Evolutionary conservation across 30 jellyfish, hydroid and myxozoan genomes (phyloP).

Genomic region (Cassiopea andromeda): DNA sequence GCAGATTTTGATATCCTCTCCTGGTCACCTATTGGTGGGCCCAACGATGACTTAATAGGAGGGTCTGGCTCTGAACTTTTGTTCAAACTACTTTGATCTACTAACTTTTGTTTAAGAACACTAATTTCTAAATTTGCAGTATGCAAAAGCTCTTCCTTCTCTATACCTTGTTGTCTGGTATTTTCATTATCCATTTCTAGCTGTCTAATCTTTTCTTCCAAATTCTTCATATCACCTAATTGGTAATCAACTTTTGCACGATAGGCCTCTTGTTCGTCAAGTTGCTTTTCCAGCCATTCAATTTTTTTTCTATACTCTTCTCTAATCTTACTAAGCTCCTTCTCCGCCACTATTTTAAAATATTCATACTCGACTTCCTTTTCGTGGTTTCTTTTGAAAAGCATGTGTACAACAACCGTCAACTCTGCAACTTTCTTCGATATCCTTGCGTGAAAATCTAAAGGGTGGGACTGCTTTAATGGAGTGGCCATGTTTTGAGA

Average conservation of each 20-base stretch:
- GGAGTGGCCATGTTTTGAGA: conserved; percentile 4
- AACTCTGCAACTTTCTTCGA: conserved; percentile 76
- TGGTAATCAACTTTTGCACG: conserved; percentile 57
- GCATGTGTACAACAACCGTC: conserved; percentile 72
- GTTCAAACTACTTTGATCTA: conserved; percentile 6
- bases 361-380: conserved; percentile 65
- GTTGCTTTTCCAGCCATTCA: conserved; percentile 64
- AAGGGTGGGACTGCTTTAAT: background rate
- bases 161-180: conserved; percentile 10
- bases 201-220: conserved; percentile 17
- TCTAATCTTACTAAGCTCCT: conserved; percentile 17
- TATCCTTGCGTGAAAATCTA: conserved; percentile 29
- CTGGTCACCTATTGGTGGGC: background rate
- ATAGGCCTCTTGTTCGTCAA: conserved; percentile 60
- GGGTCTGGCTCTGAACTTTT: conserved; percentile 1
- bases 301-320: conserved; percentile 9
- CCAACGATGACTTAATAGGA: background rate
- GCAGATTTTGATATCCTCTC: conserved; percentile 28
- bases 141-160: conserved; percentile 30
- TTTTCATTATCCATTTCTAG: conserved; percentile 17
- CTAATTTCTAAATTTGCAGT: conserved; percentile 39
- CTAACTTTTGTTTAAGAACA: conserved; percentile 6
- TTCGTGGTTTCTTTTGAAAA: conserved; percentile 77
- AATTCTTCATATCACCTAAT: conserved; percentile 31
- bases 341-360: conserved; percentile 33